Evolutionary conservation across 2,888 invertebrate genomes (phyloP).

Genomic region (Anagyrus pseudococci): DNA sequence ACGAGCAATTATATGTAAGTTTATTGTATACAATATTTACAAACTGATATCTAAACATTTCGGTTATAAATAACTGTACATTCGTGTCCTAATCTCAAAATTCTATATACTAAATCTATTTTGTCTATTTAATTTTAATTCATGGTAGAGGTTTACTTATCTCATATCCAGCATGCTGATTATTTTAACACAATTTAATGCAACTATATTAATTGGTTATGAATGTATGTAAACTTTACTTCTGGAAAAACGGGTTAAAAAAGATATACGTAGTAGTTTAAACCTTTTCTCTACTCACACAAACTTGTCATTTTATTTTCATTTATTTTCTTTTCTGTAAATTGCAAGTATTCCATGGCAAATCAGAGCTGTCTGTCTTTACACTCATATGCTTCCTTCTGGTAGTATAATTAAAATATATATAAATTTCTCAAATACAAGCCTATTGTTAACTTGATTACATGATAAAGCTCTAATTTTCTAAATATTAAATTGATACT

Average conservation of each 20-base stretch:
- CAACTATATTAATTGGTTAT: slow-evolving; percentile 40
- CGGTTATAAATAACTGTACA: slow-evolving; percentile 13
- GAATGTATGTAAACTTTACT: slow-evolving; percentile 26
- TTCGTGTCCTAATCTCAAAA: slow-evolving; percentile 5
- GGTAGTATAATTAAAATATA: not conserved
- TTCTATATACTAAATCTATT: slow-evolving; percentile 18
- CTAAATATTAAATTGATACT: not conserved
- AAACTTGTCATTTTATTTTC: slow-evolving; percentile 31
- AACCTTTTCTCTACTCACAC: too few relatives aligned
- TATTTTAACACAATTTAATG: slow-evolving; percentile 19
- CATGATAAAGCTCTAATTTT: not conserved
- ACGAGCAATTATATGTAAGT: slow-evolving; percentile 56
- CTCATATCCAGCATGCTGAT: slow-evolving; percentile 10
- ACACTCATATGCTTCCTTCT: slow-evolving; percentile 31
- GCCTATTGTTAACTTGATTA: too few relatives aligned
- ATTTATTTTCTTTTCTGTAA: not conserved
- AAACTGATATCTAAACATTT: too few relatives aligned
- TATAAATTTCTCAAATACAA: not conserved
- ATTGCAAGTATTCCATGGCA: not conserved
- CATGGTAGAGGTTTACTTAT: slow-evolving; percentile 9
- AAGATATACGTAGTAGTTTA: not conserved
- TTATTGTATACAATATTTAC: slow-evolving; percentile 19
- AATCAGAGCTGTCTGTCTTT: slow-evolving; percentile 41
- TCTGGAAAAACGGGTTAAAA: not conserved
- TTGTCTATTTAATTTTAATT: slow-evolving; percentile 21